These are phyloP conservation scores for Rhysida immarginata DNA, from an alignment of 1,140 invertebrate species.

Conservation along the genomic window DNA sequence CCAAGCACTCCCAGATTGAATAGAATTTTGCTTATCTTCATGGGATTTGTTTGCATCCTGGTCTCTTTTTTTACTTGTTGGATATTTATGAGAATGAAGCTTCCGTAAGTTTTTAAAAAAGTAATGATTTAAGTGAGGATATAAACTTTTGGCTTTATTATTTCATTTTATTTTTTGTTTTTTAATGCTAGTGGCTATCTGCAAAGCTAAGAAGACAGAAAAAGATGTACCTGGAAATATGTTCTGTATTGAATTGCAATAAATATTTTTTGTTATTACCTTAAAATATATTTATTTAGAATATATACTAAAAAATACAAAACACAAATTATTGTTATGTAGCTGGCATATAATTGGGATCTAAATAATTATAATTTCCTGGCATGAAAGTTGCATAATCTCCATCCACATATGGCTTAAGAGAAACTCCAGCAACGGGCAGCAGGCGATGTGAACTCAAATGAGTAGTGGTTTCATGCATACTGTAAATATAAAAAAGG, in stretches of 20 bases:
- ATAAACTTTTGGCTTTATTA: no score
- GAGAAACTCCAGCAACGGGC: constrained; percentile 15
- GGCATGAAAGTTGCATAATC: constrained; percentile 26
- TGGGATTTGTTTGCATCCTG: constrained; percentile 83
- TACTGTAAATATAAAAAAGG: constrained; percentile 18
- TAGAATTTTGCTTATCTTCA: constrained; percentile 71
- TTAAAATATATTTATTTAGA: background rate
- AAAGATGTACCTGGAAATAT: no score
- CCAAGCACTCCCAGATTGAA: constrained; percentile 84
- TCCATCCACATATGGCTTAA: constrained; percentile 19
- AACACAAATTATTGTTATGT: constrained; percentile 5
- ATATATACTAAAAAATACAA: background rate
- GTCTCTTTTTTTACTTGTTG: constrained; percentile 92
- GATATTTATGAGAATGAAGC: constrained; percentile 98
- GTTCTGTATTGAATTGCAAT: background rate
- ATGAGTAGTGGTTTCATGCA: constrained; percentile 23
- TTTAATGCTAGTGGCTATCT: no score
- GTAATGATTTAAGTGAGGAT: no score
- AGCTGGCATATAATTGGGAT: constrained; percentile 34
- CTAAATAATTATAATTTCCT: constrained; percentile 30
- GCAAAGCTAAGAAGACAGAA: no score
- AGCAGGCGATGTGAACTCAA: constrained; percentile 20
- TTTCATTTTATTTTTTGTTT: no score
- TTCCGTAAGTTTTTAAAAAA: constrained; percentile 78
- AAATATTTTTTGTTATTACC: background rate